Base-by-base conservation (phyloP, 2,113 vertebrate species). In the Cyanoderma ruficeps region DNA sequence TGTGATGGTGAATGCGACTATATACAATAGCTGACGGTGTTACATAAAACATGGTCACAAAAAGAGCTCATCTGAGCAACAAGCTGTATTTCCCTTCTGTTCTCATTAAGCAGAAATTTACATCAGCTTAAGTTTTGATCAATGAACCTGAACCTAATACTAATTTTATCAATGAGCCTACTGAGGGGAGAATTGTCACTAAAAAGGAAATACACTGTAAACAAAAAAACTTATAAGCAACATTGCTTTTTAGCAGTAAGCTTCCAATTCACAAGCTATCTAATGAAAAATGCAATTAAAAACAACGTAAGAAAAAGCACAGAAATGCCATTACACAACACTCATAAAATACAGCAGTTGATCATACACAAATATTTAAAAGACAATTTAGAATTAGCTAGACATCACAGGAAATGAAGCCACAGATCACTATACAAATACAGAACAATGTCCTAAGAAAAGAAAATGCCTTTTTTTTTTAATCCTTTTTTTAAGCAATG, bases 351-450 rank as follows among this genome's bases (percentile, higher is more conserved):
- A 97, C 88, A 96, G 95, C 94, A 96, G 87, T 22, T 70, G 82
- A 96, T 84, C 85, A 74, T 88, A 94, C 81, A 97, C 49, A 63
- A 95, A 94, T 95, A 87, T 56, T 89, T 47, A 84, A 88, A 87
- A 59, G 90, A 83, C 86, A 96, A 97, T 94, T 91, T 47, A 61
- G 93, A 97, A 96, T 56, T 90, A 96, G 92, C 82, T 87, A 96
- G 92, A 64, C 60, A 82, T 79, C 93, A 94, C 87, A 95, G 68
- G 86, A 95, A 97, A 96, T 70, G 33, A 97, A 96, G 95, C 76
- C 93, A 95, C 85, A 97, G 81, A 96, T 94, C 81, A 94, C 94
- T 94, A 87, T 22, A 96, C 50, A 97, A 95, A 93, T 86, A 97
- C 28, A 59, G 18, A 97, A 93, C 71, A 75, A 96, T 87, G 83